Conservation (phyloP, 35 echinoderm and acorn worm genomes). For the Chiridota heheva region DNA sequence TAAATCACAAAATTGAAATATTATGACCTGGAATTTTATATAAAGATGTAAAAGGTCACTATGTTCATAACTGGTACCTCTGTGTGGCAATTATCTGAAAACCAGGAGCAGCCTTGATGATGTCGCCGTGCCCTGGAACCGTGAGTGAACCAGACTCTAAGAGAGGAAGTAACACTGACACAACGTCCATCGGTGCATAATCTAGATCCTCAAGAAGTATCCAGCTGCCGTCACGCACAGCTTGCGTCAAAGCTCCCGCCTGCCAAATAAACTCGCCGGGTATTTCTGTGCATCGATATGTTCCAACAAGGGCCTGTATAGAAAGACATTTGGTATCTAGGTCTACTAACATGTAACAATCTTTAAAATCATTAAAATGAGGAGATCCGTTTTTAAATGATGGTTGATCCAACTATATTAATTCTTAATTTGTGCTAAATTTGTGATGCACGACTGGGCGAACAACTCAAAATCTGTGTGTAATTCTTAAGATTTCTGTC, state of each 20-base stretch:
- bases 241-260: slow-evolving; percentile 86
- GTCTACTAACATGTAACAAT: no score
- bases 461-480: no score
- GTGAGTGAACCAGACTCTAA: slow-evolving; percentile 74
- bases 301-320: slow-evolving; percentile 76
- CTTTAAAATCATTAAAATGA: no score
- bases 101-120: slow-evolving; percentile 80
- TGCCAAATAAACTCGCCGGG: slow-evolving; percentile 99
- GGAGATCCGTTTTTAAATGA: no score
- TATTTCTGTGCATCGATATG: slow-evolving; percentile 93
- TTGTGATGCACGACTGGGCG: no score
- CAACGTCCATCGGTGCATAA: slow-evolving; percentile 98
- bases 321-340: not conserved
- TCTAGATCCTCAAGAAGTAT: slow-evolving; percentile 97
- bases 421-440: no score
- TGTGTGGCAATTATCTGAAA: slow-evolving; percentile 98
- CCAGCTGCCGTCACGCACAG: slow-evolving; percentile 80
- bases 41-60: no score
- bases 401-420: slow-evolving; percentile 1
- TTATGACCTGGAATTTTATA: no score
- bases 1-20: no score
- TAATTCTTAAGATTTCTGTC: no score
- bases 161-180: slow-evolving; percentile 86
- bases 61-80: no score
- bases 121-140: slow-evolving; percentile 84